Conservation (phyloP, 1,140 invertebrate species). For the Eufriesea mexicana region DNA sequence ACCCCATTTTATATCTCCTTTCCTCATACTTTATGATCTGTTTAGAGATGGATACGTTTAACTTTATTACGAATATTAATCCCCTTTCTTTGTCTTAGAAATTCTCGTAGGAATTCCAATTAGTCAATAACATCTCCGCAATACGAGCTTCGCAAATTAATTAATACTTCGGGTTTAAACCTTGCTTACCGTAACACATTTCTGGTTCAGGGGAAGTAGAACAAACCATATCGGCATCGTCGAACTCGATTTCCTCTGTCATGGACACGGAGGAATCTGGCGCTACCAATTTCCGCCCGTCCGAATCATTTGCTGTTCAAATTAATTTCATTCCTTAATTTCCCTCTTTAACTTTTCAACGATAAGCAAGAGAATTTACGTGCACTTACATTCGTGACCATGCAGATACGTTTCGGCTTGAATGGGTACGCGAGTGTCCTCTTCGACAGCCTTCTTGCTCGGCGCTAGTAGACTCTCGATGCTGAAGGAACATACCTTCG, state of each 20-base stretch:
- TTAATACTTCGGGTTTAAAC: no score
- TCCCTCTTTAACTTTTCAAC: neutral
- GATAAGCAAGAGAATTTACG: neutral
- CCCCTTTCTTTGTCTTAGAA: neutral
- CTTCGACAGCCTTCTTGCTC: constrained; percentile 38
- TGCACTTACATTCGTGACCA: constrained; percentile 56
- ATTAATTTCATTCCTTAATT: constrained; percentile 5
- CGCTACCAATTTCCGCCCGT: constrained; percentile 67
- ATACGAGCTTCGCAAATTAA: neutral
- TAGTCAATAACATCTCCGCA: neutral
- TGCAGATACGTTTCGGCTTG: constrained; percentile 42
- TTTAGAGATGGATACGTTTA: neutral
- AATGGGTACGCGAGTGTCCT: constrained; percentile 24
- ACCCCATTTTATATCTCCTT: neutral
- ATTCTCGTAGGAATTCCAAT: neutral
- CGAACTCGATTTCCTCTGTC: constrained; percentile 73
- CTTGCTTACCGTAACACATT: constrained; percentile 74
- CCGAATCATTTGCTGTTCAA: constrained; percentile 67
- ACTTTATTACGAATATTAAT: neutral
- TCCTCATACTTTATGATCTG: neutral
- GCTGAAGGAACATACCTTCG: constrained; percentile 73
- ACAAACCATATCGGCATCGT: constrained; percentile 71
- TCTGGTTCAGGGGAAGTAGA: constrained; percentile 75
- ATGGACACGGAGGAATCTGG: constrained; percentile 76
- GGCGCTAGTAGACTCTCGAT: constrained; percentile 77